phyloP scores from a whole-genome alignment of 2,797 vertebrate species.

The Catostomus latipinnis region DNA sequence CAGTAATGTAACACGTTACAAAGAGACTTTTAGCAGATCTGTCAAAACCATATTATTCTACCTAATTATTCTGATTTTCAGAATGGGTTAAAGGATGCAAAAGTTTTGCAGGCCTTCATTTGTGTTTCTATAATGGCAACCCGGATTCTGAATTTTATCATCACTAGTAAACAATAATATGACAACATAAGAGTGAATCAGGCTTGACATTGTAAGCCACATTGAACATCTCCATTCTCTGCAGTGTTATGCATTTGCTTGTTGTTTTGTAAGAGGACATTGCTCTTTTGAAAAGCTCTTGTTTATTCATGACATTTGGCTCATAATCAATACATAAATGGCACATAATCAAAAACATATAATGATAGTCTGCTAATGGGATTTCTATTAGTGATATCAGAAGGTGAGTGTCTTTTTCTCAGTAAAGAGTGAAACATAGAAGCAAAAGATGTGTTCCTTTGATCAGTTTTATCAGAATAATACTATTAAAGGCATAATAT shows the following conservation, averaged over 20 bases:
- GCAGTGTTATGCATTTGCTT: background rate
- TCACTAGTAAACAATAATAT: background rate
- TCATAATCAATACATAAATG: conserved; percentile 16
- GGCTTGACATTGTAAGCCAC: background rate
- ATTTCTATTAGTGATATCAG: conserved; percentile 21
- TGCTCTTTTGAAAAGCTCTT: background rate
- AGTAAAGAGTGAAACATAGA: background rate
- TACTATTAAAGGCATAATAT: background rate
- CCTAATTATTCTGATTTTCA: background rate
- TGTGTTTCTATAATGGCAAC: background rate
- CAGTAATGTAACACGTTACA: background rate
- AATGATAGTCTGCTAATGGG: conserved; percentile 32
- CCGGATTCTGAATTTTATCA: background rate
- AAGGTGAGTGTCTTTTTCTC: conserved; percentile 19
- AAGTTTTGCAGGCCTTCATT: background rate
- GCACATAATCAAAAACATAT: background rate
- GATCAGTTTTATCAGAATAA: background rate
- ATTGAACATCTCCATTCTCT: background rate
- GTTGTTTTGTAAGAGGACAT: background rate
- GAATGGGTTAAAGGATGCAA: background rate
- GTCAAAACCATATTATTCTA: background rate
- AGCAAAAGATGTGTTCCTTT: background rate
- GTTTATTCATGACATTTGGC: background rate
- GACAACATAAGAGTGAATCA: background rate
- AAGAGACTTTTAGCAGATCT: background rate